These are phyloP conservation scores for Onychomys arenicola DNA, from an alignment of 2,797 vertebrate species.

Conservation along the genomic window DNA sequence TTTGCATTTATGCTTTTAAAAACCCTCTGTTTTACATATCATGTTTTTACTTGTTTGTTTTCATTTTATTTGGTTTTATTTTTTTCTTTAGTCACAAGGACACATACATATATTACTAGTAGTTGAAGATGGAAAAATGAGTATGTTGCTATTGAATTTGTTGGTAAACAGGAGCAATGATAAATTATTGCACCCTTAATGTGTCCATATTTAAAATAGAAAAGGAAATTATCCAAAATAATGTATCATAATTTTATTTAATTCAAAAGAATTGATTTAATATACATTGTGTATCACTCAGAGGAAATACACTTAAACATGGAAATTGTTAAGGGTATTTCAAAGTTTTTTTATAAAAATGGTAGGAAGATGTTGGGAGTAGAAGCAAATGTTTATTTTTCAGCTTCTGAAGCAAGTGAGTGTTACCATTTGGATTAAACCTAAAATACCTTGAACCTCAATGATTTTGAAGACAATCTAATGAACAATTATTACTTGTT, in stretches of 20 bases:
- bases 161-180: neutral
- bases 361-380: neutral
- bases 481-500: neutral
- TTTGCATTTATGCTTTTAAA: neutral
- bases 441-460: constrained; percentile 16
- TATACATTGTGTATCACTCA: neutral
- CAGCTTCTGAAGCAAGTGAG: neutral
- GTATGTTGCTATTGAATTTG: too few relatives aligned
- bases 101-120: neutral
- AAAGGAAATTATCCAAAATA: neutral
- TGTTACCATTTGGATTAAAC: neutral
- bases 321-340: neutral
- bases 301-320: neutral
- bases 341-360: neutral
- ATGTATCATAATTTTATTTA: neutral
- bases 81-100: neutral
- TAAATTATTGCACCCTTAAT: neutral
- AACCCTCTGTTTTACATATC: neutral
- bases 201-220: neutral
- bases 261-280: neutral
- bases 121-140: neutral
- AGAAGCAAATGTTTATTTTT: neutral
- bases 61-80: neutral
- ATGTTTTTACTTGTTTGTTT: neutral
- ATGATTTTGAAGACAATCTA: neutral